phyloP scores from a whole-genome alignment of 2,888 invertebrate genomes.

The Catocala sponsa region DNA sequence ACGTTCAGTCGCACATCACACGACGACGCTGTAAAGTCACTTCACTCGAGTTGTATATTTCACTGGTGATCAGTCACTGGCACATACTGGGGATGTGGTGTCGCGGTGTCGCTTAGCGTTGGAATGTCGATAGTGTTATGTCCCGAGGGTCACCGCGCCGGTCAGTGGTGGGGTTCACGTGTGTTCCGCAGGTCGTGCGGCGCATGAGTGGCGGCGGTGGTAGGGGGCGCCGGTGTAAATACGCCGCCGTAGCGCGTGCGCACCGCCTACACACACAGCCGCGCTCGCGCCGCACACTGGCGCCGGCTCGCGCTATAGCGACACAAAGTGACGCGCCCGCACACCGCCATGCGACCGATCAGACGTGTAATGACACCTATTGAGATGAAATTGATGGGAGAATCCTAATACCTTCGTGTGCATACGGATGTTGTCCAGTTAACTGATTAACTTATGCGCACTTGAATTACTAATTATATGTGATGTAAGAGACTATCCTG shows the following conservation, averaged over 20 bases:
- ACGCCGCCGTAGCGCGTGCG: conserved; percentile 81
- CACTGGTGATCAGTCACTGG: conserved; percentile 78
- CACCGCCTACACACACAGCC: conserved; percentile 72
- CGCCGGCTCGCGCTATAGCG: conserved; percentile 38
- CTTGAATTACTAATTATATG: conserved; percentile 43
- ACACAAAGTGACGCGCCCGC: conserved; percentile 54
- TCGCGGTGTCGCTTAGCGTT: conserved; percentile 60
- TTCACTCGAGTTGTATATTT: conserved; percentile 71
- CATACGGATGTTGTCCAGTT: conserved; percentile 53
- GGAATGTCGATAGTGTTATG: conserved; percentile 62
- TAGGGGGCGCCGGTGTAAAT: conserved; percentile 87
- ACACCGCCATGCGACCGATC: conserved; percentile 51
- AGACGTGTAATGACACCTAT: conserved; percentile 60
- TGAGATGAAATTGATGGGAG: conserved; percentile 64
- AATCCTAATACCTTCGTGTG: conserved; percentile 55
- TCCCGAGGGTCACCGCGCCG: conserved; percentile 69
- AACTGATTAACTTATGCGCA: conserved; percentile 42
- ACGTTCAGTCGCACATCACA: conserved; percentile 81
- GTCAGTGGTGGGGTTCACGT: conserved; percentile 80
- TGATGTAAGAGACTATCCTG: conserved; percentile 39
- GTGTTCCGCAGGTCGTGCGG: conserved; percentile 81
- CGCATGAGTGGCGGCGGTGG: conserved; percentile 86
- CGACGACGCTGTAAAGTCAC: conserved; percentile 72
- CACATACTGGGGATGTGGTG: conserved; percentile 76
- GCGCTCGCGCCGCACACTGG: conserved; percentile 56